Percentiles rank a stretch among this genome's conserved stretches.
These are phyloP conservation scores for Dryobotodes eremita DNA, from an alignment of 2,888 invertebrate genomes.

Conservation along the genomic window DNA sequence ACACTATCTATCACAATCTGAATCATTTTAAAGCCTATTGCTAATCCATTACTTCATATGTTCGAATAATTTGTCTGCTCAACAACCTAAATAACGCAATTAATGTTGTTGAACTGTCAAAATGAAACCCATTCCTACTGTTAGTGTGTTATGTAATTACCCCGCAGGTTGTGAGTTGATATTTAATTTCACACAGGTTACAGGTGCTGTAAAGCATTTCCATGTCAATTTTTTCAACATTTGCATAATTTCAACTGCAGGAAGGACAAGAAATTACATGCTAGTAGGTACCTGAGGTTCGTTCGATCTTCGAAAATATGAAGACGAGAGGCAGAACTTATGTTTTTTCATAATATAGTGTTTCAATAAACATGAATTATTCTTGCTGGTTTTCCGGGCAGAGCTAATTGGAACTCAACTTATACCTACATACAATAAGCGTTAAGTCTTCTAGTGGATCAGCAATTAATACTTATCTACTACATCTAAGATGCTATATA, in stretches of 20 bases:
- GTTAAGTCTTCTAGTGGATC: conserved; percentile 1
- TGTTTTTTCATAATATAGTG: neutral
- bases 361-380: neutral
- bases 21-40: no score
- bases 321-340: neutral
- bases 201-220: neutral
- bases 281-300: neutral
- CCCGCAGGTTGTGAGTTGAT: neutral
- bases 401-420: neutral
- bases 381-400: neutral
- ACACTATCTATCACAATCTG: no score
- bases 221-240: neutral
- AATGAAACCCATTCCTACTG: no score
- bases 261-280: neutral
- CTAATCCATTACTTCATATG: no score
- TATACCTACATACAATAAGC: neutral
- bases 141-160: no score
- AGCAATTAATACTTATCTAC: neutral
- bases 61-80: no score
- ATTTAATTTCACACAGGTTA: no score
- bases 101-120: no score
- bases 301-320: neutral
- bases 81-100: no score
- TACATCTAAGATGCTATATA: conserved; percentile 1
- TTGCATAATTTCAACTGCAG: neutral